Evolutionary conservation across 92 coral and sea anemone genomes (phyloP), one percentile per base, ranked within the genome.

Genomic region (Plumapathes pennacea): DNA sequence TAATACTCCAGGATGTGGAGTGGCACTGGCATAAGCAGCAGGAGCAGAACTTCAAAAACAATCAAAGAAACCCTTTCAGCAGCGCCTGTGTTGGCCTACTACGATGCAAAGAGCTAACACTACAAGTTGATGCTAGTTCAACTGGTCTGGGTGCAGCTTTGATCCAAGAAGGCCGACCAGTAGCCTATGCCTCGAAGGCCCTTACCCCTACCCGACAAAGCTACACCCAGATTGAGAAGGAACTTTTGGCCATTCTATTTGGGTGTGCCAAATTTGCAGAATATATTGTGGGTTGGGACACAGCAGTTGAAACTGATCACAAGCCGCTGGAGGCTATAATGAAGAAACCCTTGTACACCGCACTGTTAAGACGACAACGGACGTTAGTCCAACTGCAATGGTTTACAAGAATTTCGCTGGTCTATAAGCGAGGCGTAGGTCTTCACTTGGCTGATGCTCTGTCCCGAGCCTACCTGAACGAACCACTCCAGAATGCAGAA

Each of bases 401-500:
- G 18, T 71, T 70, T 27, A 67, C 54, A 24, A 56, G 56, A 45
- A 41, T n/a, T n/a, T n/a, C 22, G 20, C 50, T 73, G 48, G 69
- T n/a, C n/a, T n/a, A n/a, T n/a, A n/a, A n/a, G n/a, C n/a, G n/a
- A n/a, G n/a, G n/a, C n/a, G n/a, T n/a, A n/a, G n/a, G n/a, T n/a
- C n/a, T n/a, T n/a, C n/a, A n/a, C n/a, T n/a, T n/a, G n/a, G n/a
- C n/a, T n/a, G n/a, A n/a, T n/a, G n/a, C n/a, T n/a, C n/a, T n/a
- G n/a, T 80, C 81, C 28, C 28, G 77, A 46, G 77, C 82, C 28
- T 52, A 69, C 23, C 42, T 72, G n/a, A n/a, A n/a, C n/a, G n/a
- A n/a, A n/a, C n/a, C n/a, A n/a, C n/a, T n/a, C n/a, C n/a, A n/a
- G n/a, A n/a, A n/a, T n/a, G n/a, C n/a, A n/a, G n/a, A n/a, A n/a